phyloP scores from a whole-genome alignment of 1,140 invertebrate genomes.

The Sitophilus oryzae region DNA sequence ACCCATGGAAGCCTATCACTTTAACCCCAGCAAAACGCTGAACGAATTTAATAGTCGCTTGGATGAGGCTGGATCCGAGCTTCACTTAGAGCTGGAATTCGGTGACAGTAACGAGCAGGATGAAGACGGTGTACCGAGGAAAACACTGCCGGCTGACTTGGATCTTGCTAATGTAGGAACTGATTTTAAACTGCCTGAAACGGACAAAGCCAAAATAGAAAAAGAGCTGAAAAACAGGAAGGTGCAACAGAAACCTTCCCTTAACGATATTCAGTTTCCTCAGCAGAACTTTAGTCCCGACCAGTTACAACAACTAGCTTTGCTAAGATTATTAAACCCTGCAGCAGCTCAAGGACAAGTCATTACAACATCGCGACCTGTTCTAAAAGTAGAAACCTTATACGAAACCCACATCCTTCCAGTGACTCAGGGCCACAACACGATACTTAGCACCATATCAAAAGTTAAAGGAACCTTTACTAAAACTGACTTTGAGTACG shows the following conservation, averaged over 20 bases:
- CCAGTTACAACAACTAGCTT: slow-evolving; percentile 67
- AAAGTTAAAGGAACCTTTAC: slow-evolving; percentile 59
- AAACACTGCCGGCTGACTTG: slow-evolving; percentile 50
- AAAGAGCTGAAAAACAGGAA: slow-evolving; percentile 42
- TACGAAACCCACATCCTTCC: slow-evolving; percentile 78
- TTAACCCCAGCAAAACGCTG: slow-evolving; percentile 77
- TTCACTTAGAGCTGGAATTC: slow-evolving; percentile 77
- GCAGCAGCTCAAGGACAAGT: slow-evolving; percentile 58
- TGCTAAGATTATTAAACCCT: slow-evolving; percentile 65
- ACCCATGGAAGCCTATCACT: slow-evolving; percentile 79
- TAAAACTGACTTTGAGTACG: slow-evolving; percentile 65
- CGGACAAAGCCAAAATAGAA: slow-evolving; percentile 56
- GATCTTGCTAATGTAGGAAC: slow-evolving; percentile 61
- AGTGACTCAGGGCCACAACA: slow-evolving; percentile 65
- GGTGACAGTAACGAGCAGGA: slow-evolving; percentile 73
- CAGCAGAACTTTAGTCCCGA: slow-evolving; percentile 58
- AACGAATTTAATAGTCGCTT: slow-evolving; percentile 82
- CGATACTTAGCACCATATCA: slow-evolving; percentile 69
- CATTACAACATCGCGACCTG: slow-evolving; percentile 68
- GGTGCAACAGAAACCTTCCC: slow-evolving; percentile 48
- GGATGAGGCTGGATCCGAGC: slow-evolving; percentile 81
- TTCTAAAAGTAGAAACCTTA: slow-evolving; percentile 67
- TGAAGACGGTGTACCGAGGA: slow-evolving; percentile 55
- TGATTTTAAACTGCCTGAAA: slow-evolving; percentile 61
- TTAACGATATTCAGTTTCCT: slow-evolving; percentile 37